These are phyloP conservation scores for Polydesmus complanatus DNA, from an alignment of 2,888 invertebrate species.

Conservation along the genomic window DNA sequence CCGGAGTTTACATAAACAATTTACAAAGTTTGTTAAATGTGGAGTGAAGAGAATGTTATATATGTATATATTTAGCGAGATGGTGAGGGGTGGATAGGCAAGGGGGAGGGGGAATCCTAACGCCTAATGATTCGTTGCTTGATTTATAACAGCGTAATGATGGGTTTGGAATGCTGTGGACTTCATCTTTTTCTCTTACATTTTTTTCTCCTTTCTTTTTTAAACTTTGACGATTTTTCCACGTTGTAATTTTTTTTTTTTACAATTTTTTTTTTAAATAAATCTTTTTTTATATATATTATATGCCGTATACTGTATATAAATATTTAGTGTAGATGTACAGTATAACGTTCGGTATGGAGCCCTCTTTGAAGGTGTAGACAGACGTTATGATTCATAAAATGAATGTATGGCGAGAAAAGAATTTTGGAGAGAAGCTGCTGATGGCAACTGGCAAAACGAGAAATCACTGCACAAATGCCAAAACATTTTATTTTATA, in stretches of 20 bases:
- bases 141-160: slow-evolving; percentile 3
- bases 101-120: neutral
- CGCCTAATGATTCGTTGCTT: neutral
- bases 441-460: too few species aligned
- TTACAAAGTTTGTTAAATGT: neutral
- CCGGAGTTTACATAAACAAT: neutral
- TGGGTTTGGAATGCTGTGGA: neutral
- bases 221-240: neutral
- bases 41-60: neutral
- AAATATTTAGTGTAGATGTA: too few species aligned
- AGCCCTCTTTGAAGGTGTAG: neutral
- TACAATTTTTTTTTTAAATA: too few species aligned
- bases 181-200: neutral
- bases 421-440: too few species aligned
- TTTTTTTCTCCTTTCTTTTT: too few species aligned
- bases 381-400: neutral
- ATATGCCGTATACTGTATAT: too few species aligned
- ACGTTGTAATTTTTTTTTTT: neutral
- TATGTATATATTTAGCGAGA: neutral
- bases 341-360: too few species aligned
- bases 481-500: too few species aligned
- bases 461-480: too few species aligned
- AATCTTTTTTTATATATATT: too few species aligned
- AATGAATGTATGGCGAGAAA: too few species aligned
- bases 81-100: neutral